These are phyloP conservation scores for Galagoides demidoff DNA, from an alignment of 2,797 vertebrate genomes.

Conservation along the genomic window DNA sequence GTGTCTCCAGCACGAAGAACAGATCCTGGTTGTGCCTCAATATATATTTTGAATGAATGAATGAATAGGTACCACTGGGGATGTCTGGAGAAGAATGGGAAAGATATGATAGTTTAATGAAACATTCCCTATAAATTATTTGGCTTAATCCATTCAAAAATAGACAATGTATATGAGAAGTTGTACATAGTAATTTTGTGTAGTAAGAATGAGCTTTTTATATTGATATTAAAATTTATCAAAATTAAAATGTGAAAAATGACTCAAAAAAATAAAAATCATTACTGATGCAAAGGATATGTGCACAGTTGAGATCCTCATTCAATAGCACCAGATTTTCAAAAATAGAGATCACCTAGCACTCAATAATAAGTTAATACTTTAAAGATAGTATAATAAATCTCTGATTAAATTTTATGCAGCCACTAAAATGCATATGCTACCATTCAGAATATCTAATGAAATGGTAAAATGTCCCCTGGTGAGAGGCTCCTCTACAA, in stretches of 20 bases:
- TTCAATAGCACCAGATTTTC: not conserved
- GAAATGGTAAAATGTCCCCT: not conserved
- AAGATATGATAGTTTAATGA: not conserved
- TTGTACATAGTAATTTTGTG: not conserved
- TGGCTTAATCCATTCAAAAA: not conserved
- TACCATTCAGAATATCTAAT: conserved; percentile 1
- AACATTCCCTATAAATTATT: not conserved
- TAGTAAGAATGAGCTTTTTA: not conserved
- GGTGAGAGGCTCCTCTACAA: no score
- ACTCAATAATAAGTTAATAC: not conserved
- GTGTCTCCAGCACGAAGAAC: conserved; percentile 12
- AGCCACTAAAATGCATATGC: not conserved
- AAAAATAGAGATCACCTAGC: not conserved
- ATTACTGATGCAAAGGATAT: not conserved
- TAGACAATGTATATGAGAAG: not conserved
- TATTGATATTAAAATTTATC: not conserved
- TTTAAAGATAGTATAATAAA: not conserved
- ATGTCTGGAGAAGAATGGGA: not conserved
- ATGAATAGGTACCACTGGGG: not conserved
- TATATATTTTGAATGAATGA: conserved; percentile 24
- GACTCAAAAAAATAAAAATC: not conserved
- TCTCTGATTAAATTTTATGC: not conserved
- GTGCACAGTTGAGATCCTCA: not conserved
- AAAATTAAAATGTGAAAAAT: not conserved
- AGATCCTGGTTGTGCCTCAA: not conserved